Evolutionary conservation across 1,140 invertebrate genomes (phyloP), one percentile per base, ranked within the genome.

Genomic region (Eubasilissa regina): DNA sequence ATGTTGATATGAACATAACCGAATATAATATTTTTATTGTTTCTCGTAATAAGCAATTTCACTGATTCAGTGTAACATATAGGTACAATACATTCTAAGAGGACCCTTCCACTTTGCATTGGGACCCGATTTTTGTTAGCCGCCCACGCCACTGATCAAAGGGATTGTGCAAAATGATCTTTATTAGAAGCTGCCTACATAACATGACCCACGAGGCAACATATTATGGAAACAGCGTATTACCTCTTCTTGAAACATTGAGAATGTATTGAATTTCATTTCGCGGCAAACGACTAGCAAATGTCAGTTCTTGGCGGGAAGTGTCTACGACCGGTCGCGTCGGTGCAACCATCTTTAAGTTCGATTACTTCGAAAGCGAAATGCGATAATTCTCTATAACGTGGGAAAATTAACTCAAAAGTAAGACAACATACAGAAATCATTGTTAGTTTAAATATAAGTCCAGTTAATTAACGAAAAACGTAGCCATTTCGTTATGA

Each of bases 261-360:
- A n/a, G 1, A 45, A 35, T 35, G 66, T 19, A 70, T 47, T 48
- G 45, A 45, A 70, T 35, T 70, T 70, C 66, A 70, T 70, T 70
- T 70, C 35, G 66, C 66, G 66, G 66, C 45, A 70, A 47, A 48
- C 64, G 7, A 44, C 15, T 45, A 21, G 66, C 3, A 70, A 70
- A 70, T 70, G 66, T 70, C 66, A 70, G 66, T 70, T 70, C 66
- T 47, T 70, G n/a, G 66, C 66, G 66, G 66, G 66, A 70, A 70
- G 15, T 19, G 11, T 9, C 15, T 25, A 15, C 43, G n/a, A 11
- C 1, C 66, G 66, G 66, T 70, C 66, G 66, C 66, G 66, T 48
- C 66, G 66, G 35, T 70, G 43, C 66, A 70, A 45, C 7, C 10
- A n/a, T 13, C 19, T n/a, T 3, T 25, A 58, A 21, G 8, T 12